Evolutionary conservation across 1,140 invertebrate genomes (phyloP).

Genomic region (Halotydeus destructor): DNA sequence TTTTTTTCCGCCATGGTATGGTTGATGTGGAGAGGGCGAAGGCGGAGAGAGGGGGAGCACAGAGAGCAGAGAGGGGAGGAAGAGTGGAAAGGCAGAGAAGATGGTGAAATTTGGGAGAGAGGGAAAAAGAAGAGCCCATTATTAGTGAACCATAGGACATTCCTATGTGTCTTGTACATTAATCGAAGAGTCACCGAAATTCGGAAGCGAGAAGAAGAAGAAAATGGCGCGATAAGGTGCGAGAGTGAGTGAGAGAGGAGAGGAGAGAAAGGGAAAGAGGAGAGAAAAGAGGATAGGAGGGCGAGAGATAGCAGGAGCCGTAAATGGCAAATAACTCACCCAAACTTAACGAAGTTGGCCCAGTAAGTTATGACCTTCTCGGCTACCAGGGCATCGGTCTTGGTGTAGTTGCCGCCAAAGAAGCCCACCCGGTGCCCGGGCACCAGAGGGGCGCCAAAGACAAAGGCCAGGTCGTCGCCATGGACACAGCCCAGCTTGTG

Average conservation of each 20-base stretch:
- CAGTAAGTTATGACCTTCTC: slow-evolving; percentile 83
- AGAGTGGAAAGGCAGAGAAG: neutral
- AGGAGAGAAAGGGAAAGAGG: neutral
- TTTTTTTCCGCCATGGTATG: too few relatives aligned
- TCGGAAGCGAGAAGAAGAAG: too few relatives aligned
- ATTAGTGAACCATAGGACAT: too few relatives aligned
- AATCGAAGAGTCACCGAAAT: too few relatives aligned
- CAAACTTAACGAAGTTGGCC: slow-evolving; percentile 88
- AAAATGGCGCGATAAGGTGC: too few relatives aligned
- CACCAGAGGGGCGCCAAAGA: slow-evolving; percentile 66
- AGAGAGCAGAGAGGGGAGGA: neutral
- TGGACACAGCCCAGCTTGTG: slow-evolving; percentile 49
- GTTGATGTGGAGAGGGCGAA: neutral
- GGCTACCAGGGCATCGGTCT: slow-evolving; percentile 61
- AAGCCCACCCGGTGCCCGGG: slow-evolving; percentile 39
- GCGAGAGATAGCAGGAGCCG: too few relatives aligned
- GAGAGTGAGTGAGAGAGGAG: neutral
- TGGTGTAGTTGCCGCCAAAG: slow-evolving; percentile 66
- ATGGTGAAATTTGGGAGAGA: too few relatives aligned
- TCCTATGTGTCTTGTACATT: too few relatives aligned
- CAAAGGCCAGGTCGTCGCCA: slow-evolving; percentile 74
- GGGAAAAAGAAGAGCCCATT: too few relatives aligned
- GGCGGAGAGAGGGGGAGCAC: neutral
- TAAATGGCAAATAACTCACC: slow-evolving; percentile 5
- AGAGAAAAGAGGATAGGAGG: neutral